Evolutionary conservation across 2,113 vertebrate species (phyloP), one percentile per base, ranked within the genome.

Genomic region (Dasyornis broadbenti): DNA sequence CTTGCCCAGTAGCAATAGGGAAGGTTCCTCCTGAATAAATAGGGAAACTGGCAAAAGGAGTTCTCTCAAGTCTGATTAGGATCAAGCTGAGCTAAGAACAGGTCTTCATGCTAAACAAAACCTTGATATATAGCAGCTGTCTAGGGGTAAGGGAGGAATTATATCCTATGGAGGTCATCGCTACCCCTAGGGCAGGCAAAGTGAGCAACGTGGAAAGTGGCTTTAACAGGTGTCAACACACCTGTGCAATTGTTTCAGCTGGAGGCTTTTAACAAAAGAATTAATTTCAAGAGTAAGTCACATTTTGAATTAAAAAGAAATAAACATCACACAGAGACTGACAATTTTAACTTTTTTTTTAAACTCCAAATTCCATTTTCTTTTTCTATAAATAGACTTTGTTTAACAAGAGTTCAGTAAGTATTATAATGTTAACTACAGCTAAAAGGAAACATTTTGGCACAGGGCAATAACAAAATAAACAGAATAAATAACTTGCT

Each of bases 401-500:
- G 5, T 78, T 85, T 66, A 86, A 71, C 56, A 83, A 23, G 30
- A 81, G 11, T 57, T 92, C 39, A 56, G 26, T 40, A 56, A 22
- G 33, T 59, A 56, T 59, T 66, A 49, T 42, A 66, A 39, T 27
- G 35, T 5, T 60, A 68, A 70, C 22, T 56, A 33, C 23, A 78
- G 23, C 37, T 78, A 69, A 57, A 93, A 79, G 31, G 12, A 81
- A 86, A 82, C 1, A 56, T 78, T 90, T 79, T 72, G 45, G 61
- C 57, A 84, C 56, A 76, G 79, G 37, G 39, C 24, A 53, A 28
- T 92, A 91, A 89, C 45, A 93, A 91, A 93, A 95, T 47, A 80
- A 77, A 88, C 35, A 66, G 6, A 92, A 96, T 97, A 97, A 97
- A 97, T 96, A 95, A 92, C 13, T 31, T 1, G 0, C 42, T 95